Percentiles rank a stretch among this genome's conserved stretches.
These are phyloP conservation scores for Nothocercus julius DNA, from an alignment of 2,113 vertebrate genomes.

Conservation along the genomic window DNA sequence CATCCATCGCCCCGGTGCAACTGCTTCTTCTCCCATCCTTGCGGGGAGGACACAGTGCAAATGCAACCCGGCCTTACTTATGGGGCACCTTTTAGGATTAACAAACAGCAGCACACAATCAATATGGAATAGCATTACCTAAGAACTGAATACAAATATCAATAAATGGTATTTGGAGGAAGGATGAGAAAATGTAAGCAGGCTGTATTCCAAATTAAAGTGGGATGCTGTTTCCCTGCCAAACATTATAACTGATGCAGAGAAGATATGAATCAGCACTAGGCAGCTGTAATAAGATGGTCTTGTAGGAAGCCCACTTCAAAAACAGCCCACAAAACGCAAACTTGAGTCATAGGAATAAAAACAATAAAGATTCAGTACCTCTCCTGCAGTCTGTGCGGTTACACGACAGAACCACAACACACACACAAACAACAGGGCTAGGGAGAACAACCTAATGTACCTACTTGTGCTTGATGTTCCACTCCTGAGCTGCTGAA, in stretches of 20 bases:
- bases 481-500: slow-evolving; percentile 93
- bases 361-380: background rate
- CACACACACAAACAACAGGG: background rate
- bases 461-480: slow-evolving; percentile 85
- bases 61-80: background rate
- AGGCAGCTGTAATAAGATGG: background rate
- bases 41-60: background rate
- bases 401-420: background rate
- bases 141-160: background rate
- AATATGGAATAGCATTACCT: background rate
- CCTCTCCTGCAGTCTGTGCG: background rate
- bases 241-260: background rate
- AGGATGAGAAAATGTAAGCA: background rate
- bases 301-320: background rate
- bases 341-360: background rate
- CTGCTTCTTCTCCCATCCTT: background rate
- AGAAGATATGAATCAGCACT: background rate
- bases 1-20: background rate
- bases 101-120: background rate
- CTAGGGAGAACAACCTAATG: accelerated
- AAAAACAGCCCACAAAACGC: background rate
- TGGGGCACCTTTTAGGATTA: background rate
- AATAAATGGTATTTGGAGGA: background rate
- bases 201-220: background rate
- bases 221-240: background rate